Evolutionary conservation across 2,888 invertebrate genomes (phyloP), one percentile per base, ranked within the genome.

Genomic region (Latrodectus hesperus): DNA sequence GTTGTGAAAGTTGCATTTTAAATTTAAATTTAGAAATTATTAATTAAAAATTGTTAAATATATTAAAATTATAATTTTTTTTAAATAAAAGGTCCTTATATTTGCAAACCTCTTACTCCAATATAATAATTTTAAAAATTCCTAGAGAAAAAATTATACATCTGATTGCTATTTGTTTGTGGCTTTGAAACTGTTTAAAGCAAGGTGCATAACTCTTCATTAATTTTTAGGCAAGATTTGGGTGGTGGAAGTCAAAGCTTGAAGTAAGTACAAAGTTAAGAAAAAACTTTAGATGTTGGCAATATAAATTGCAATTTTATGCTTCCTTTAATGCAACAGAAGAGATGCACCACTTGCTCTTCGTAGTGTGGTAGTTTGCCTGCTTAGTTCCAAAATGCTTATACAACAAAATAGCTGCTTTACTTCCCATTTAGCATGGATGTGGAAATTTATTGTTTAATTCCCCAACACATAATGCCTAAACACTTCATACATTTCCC

Each of bases 161-260:
- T 38, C 16, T 84, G 9, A 68, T 71, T 80, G 64, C 65, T 49
- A 75, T n/a, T 71, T 71, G 49, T 68, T 79, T 71, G 22, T 14
- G 55, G 12, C 76, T 77, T 26, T 38, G 38, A 38, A 38, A 38
- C 1, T 38, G 38, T 38, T 38, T 60, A 77, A 67, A 67, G 64
- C 72, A 76, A 73, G 77, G 72, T 87, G 53, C 72, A 87, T 74
- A 82, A 70, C 83, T 83, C 82, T 83, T 73, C 83, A 82, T 88
- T 88, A 70, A 77, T 78, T 88, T 88, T 83, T 73, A 88, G 88
- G 82, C 88, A 88, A 76, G 88, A 88, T 88, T 88, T 88, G 84
- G 88, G 88, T 84, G 88, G 88, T 76, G 88, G 88, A 83, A 88
- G 88, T 72, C 88, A 88, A 76, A 88, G 88, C 75, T 71, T 88